Evolutionary conservation across 2,797 vertebrate species (phyloP).

Genomic region (Acanthurus leucopareius): DNA sequence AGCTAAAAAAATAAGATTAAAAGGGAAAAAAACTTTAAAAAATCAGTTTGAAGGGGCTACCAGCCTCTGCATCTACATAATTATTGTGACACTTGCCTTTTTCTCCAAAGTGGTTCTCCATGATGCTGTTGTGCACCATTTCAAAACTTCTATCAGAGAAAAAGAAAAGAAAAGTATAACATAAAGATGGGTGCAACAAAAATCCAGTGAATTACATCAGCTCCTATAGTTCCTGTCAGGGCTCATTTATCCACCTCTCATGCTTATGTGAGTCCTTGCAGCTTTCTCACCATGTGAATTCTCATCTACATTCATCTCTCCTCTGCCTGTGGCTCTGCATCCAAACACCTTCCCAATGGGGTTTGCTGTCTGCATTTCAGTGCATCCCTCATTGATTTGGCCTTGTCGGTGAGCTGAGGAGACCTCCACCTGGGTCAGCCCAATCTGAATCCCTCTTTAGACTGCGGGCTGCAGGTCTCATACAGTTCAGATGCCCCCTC

Average conservation of each 20-base stretch:
- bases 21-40: too few species aligned
- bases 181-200: conserved; percentile 26
- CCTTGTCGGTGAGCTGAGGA: conserved; percentile 64
- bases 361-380: conserved; percentile 69
- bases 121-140: background rate
- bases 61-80: too few species aligned
- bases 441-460: conserved; percentile 66
- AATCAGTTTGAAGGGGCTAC: too few species aligned
- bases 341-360: conserved; percentile 67
- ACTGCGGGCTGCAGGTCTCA: conserved; percentile 58
- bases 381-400: conserved; percentile 74
- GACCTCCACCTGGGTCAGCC: conserved; percentile 66
- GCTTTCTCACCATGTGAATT: conserved; percentile 51
- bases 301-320: conserved; percentile 73
- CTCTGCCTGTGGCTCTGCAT: conserved; percentile 67
- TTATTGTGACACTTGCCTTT: too few species aligned
- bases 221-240: conserved; percentile 64
- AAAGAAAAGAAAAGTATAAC: conserved; percentile 12
- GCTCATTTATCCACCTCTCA: conserved; percentile 72
- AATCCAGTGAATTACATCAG: conserved; percentile 39
- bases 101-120: background rate
- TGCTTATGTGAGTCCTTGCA: conserved; percentile 56
- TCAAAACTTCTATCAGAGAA: conserved; percentile 5
- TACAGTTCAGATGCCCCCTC: conserved; percentile 58
- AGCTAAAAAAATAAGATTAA: too few species aligned